Conservation (phyloP, 2,888 invertebrate species). For the Noctuana brunneofusca region DNA sequence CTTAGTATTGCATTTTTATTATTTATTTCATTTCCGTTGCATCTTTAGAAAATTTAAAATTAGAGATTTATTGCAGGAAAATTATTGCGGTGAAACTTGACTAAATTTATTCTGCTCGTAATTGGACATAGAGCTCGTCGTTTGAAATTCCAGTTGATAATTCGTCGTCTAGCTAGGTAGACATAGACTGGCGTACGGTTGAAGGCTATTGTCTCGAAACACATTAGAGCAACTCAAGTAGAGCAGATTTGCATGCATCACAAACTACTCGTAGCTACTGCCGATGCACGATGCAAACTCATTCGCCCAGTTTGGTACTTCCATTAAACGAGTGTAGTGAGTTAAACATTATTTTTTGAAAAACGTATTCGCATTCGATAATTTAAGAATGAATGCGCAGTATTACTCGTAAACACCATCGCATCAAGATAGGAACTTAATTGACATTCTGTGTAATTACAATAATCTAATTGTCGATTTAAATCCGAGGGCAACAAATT, state of each 20-base stretch:
- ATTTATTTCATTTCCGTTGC: no score
- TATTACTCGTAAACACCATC: conserved; percentile 50
- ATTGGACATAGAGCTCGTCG: conserved; percentile 17
- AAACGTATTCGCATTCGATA: background rate
- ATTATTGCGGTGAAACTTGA: background rate
- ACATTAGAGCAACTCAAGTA: conserved; percentile 48
- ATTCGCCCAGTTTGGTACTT: conserved; percentile 15
- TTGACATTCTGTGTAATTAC: conserved; percentile 60
- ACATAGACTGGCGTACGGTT: conserved; percentile 46
- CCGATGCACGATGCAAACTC: conserved; percentile 30
- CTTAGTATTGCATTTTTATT: no score
- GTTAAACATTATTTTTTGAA: conserved; percentile 36
- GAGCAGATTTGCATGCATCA: conserved; percentile 53
- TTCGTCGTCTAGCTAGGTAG: conserved; percentile 38
- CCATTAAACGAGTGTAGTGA: conserved; percentile 29
- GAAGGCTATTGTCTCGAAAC: conserved; percentile 47
- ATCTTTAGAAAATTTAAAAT: no score
- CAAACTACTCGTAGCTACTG: conserved; percentile 42
- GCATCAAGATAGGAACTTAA: conserved; percentile 49
- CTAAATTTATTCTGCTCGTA: conserved; percentile 30
- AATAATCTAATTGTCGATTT: conserved; percentile 66
- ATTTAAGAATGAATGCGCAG: conserved; percentile 32
- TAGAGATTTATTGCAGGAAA: background rate
- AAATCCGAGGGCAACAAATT: conserved; percentile 64
- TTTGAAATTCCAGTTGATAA: conserved; percentile 28